phyloP scores from a whole-genome alignment of 1,140 invertebrate genomes.

The Caerostris extrusa region DNA sequence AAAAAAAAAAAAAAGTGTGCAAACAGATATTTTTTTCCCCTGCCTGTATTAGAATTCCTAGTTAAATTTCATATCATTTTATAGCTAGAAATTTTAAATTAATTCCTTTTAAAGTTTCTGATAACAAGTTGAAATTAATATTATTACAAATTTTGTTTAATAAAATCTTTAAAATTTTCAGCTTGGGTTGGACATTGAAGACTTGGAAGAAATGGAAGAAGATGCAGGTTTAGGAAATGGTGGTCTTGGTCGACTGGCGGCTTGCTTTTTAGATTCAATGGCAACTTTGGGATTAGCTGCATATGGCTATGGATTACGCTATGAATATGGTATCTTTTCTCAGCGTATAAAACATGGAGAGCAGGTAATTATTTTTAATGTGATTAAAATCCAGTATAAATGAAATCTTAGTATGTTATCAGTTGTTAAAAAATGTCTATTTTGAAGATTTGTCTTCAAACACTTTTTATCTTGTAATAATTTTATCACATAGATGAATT shows the following conservation, averaged over 20 bases:
- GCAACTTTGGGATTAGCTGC: constrained; percentile 99
- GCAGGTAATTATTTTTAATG: constrained; percentile 83
- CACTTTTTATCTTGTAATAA: no score
- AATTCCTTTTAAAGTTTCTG: background rate
- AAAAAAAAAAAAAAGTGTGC: no score
- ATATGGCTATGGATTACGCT: constrained; percentile 99
- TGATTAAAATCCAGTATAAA: no score
- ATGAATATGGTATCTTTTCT: constrained; percentile 99
- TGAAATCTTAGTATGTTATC: no score
- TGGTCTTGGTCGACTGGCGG: constrained; percentile 97
- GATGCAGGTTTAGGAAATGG: constrained; percentile 99
- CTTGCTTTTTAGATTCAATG: constrained; percentile 99
- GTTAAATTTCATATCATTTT: no score
- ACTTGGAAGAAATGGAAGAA: constrained; percentile 97
- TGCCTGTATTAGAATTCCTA: no score
- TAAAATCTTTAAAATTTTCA: constrained; percentile 11
- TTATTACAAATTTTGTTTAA: background rate
- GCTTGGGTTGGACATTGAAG: constrained; percentile 98
- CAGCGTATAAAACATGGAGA: constrained; percentile 98
- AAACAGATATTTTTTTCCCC: no score
- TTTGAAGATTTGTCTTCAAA: no score
- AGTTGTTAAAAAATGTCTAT: no score
- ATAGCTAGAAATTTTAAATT: no score
- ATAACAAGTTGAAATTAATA: background rate
- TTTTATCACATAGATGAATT: no score